phyloP scores from a whole-genome alignment of 2,888 invertebrate species.

The Saturnia pavonia region DNA sequence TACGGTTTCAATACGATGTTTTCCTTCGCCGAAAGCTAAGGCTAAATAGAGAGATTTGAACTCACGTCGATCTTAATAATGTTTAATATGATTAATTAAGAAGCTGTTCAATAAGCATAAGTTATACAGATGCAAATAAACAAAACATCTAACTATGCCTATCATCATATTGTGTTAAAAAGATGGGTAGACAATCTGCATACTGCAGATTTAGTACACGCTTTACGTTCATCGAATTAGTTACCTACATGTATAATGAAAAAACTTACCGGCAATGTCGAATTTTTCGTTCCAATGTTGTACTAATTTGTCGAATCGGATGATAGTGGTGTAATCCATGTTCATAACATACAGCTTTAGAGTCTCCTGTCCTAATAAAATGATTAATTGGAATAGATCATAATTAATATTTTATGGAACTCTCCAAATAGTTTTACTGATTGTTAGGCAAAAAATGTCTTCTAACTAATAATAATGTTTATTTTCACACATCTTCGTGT shows the following conservation, averaged over 20 bases:
- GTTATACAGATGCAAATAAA: too few relatives aligned
- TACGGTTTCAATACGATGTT: too few relatives aligned
- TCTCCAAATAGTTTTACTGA: neutral
- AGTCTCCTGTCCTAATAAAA: constrained; percentile 33
- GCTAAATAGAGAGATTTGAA: too few relatives aligned
- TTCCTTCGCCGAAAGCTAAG: too few relatives aligned
- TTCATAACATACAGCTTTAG: constrained; percentile 37
- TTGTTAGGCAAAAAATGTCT: neutral
- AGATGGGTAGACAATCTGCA: neutral
- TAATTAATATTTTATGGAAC: neutral
- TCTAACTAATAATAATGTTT: neutral
- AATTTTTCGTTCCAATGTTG: constrained; percentile 59
- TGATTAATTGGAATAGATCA: neutral
- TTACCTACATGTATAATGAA: neutral
- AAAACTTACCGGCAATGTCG: constrained; percentile 51
- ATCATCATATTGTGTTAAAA: neutral
- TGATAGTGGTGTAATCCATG: constrained; percentile 53
- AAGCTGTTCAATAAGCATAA: neutral
- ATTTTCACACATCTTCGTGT: too few relatives aligned
- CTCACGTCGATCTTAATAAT: too few relatives aligned
- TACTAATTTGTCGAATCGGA: constrained; percentile 53
- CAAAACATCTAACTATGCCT: too few relatives aligned
- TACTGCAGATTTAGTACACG: too few relatives aligned
- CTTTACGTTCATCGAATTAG: too few relatives aligned
- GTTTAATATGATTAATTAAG: neutral